Percentiles rank a stretch among this genome's conserved stretches.
phyloP scores from a whole-genome alignment of 2,113 vertebrate species.

The Anser cygnoides region DNA sequence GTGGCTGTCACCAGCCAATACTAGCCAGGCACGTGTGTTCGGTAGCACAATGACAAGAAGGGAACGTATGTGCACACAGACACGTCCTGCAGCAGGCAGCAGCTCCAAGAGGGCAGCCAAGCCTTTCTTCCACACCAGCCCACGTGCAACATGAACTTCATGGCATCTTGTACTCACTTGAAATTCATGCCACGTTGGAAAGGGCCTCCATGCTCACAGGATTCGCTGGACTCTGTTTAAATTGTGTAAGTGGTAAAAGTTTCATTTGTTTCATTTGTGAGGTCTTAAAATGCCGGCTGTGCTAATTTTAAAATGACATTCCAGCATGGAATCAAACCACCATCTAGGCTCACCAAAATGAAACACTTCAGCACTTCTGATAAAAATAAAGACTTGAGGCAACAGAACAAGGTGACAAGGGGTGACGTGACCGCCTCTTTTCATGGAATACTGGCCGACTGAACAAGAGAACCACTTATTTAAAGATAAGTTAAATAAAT shows the following conservation, averaged over 20 bases:
- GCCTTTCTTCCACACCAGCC: background rate
- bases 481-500: background rate
- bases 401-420: background rate
- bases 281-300: fast-evolving
- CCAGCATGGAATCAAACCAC: background rate
- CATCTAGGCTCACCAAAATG: background rate
- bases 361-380: background rate
- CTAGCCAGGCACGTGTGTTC: background rate
- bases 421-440: background rate
- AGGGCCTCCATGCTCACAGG: no score
- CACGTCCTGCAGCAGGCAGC: background rate
- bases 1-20: background rate
- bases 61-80: background rate
- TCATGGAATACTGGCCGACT: background rate
- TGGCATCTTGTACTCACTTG: background rate
- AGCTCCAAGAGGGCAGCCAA: background rate
- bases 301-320: background rate
- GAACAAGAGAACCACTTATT: background rate
- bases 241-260: background rate
- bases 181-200: background rate
- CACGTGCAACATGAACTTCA: background rate
- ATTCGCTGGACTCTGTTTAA: background rate
- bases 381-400: background rate
- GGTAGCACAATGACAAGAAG: background rate
- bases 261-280: background rate